phyloP scores from a whole-genome alignment of 2,888 invertebrate species.

The Hylaea fasciaria region DNA sequence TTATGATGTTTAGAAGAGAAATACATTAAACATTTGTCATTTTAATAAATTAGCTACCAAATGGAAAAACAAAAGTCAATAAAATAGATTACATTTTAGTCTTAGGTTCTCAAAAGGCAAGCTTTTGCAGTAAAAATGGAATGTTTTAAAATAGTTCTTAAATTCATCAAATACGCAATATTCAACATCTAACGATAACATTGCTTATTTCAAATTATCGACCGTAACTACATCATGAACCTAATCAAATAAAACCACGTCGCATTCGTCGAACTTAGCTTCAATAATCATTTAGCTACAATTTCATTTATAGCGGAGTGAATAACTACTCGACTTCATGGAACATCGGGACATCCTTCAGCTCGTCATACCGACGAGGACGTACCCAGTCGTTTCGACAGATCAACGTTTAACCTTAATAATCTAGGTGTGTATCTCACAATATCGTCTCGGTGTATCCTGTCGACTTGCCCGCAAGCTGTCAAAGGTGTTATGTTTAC shows the following conservation, averaged over 20 bases:
- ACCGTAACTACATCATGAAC: background rate
- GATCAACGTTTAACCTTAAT: background rate
- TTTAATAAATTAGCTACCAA: constrained; percentile 9
- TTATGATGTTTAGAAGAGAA: constrained; percentile 1
- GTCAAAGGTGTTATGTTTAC: constrained; percentile 35
- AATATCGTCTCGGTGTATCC: constrained; percentile 1
- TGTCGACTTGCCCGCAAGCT: no score
- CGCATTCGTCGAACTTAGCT: background rate
- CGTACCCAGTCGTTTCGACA: no score
- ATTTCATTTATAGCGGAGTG: no score
- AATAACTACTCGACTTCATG: background rate
- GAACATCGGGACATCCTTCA: background rate
- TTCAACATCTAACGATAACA: constrained; percentile 16
- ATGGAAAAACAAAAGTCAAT: constrained; percentile 5
- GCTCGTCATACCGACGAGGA: no score
- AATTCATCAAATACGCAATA: constrained; percentile 5
- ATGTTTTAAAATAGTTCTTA: constrained; percentile 20
- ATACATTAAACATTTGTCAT: constrained; percentile 1
- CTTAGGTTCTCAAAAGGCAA: constrained; percentile 25
- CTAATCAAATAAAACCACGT: background rate
- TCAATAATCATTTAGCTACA: background rate
- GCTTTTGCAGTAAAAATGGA: constrained; percentile 17
- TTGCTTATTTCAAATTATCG: constrained; percentile 18
- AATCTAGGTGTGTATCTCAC: constrained; percentile 1
- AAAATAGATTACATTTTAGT: constrained; percentile 8